Evolutionary conservation across 2,888 invertebrate genomes (phyloP), one percentile per base, ranked within the genome.

Genomic region (Galerucella pusilla): DNA sequence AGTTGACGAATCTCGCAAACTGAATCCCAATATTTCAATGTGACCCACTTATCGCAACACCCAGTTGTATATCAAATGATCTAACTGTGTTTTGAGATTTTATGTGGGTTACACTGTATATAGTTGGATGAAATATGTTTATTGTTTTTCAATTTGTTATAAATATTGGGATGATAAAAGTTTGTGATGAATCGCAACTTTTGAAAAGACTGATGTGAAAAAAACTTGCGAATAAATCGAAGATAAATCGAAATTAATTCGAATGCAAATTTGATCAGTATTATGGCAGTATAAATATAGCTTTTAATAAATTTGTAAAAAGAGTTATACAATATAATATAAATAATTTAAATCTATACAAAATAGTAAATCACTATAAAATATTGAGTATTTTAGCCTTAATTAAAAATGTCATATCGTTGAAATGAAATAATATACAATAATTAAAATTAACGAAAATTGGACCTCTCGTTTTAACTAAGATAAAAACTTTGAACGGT

Each of bases 261-360:
- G 6, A 28, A 25, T 66, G 49, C 12, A 46, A 60, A 65, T 65
- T 46, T 61, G 72, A 72, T 72, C 71, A 68, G 35, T 74, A 57
- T 57, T 42, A 76, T 76, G 76, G 76, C 76, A 76, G 76, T 76
- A 74, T 63, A 75, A 35, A 61, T 14, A 28, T 35, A 45, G 45
- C 66, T 71, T 71, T 66, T 66, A 72, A 76, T 71, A 76, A 76
- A 71, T 68, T 71, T 74, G 12, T 63, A 70, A 69, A 74, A 67
- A 71, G 68, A 49, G 68, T 75, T 42, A 66, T 70, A 67, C 52
- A 68, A 71, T 73, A 67, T 49, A 68, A 71, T 73, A 74, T 73
- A 78, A 78, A 76, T 75, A 78, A 75, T 72, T 70, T 70, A 76
- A 74, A 73, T 74, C 71, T 76, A 73, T 75, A 76, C 69, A 78